These are phyloP conservation scores for Synanthedon myopaeformis DNA, from an alignment of 2,888 invertebrate genomes.

Conservation along the genomic window DNA sequence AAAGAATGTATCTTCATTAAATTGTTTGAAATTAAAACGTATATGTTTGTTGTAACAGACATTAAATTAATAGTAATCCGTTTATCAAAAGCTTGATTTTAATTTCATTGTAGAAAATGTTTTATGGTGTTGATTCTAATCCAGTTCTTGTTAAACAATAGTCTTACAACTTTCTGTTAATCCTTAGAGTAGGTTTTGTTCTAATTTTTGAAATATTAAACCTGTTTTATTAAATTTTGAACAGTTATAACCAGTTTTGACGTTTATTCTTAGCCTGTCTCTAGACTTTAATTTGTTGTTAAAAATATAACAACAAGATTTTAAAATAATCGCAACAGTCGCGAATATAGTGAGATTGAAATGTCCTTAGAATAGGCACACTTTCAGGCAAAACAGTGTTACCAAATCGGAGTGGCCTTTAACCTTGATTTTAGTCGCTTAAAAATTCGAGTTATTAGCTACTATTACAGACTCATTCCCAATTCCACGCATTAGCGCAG, in stretches of 20 bases:
- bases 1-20: slow-evolving; percentile 1
- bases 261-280: too few species aligned
- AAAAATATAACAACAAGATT: too few species aligned
- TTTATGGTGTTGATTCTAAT: background rate
- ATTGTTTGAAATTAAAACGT: background rate
- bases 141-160: background rate
- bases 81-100: background rate
- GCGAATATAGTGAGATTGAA: too few species aligned
- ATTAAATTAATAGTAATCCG: background rate
- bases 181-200: background rate
- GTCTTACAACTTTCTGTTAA: background rate
- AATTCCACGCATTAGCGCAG: slow-evolving; percentile 29
- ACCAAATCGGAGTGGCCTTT: slow-evolving; percentile 48
- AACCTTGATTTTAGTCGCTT: slow-evolving; percentile 33
- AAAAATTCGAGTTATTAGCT: slow-evolving; percentile 24
- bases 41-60: background rate
- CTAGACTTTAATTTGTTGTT: too few species aligned
- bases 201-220: too few species aligned
- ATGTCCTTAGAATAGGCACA: too few species aligned
- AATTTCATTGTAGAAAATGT: background rate
- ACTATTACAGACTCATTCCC: slow-evolving; percentile 42
- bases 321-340: too few species aligned
- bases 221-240: too few species aligned
- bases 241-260: too few species aligned
- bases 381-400: slow-evolving; percentile 13